A percentile compares a stretch with the other conserved stretches of the same genome.
These are phyloP conservation scores for Caloenas nicobarica DNA, from an alignment of 2,113 vertebrate genomes.

Conservation along the genomic window DNA sequence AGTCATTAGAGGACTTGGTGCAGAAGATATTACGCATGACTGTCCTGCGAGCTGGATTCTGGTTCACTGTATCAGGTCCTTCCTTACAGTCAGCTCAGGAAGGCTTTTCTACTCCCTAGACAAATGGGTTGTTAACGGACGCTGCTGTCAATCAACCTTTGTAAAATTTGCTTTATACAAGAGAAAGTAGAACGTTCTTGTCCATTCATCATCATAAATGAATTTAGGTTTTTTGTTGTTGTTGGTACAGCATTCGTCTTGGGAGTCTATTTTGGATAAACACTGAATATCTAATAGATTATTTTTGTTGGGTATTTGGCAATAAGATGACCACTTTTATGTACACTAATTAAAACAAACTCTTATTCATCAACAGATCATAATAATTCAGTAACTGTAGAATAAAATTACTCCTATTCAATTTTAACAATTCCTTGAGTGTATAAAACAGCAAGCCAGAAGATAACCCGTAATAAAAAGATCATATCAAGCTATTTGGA, in stretches of 20 bases:
- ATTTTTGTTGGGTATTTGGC: constrained; percentile 20
- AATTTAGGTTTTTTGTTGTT: neutral
- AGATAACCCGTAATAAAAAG: constrained; percentile 68
- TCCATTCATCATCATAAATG: neutral
- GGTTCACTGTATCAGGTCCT: constrained; percentile 37
- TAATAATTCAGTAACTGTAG: constrained; percentile 11
- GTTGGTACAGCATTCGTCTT: neutral
- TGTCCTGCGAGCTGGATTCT: constrained; percentile 58
- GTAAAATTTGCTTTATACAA: constrained; percentile 61
- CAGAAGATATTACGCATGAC: constrained; percentile 79
- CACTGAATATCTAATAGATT: neutral
- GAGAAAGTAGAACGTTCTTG: constrained; percentile 44
- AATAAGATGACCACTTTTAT: constrained; percentile 36
- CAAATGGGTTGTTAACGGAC: constrained; percentile 60
- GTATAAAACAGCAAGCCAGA: constrained; percentile 52
- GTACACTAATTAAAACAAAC: constrained; percentile 51
- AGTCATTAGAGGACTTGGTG: constrained; percentile 83
- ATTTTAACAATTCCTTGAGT: constrained; percentile 5
- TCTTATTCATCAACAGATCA: constrained; percentile 20
- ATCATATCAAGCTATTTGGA: constrained; percentile 62
- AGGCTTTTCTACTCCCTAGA: constrained; percentile 45
- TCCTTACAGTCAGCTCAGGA: constrained; percentile 53
- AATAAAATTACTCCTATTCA: constrained; percentile 40
- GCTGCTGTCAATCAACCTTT: constrained; percentile 55
- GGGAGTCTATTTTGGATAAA: constrained; percentile 8